These are phyloP conservation scores for Eremobia ochroleuca DNA, from an alignment of 2,888 invertebrate species.

Conservation along the genomic window DNA sequence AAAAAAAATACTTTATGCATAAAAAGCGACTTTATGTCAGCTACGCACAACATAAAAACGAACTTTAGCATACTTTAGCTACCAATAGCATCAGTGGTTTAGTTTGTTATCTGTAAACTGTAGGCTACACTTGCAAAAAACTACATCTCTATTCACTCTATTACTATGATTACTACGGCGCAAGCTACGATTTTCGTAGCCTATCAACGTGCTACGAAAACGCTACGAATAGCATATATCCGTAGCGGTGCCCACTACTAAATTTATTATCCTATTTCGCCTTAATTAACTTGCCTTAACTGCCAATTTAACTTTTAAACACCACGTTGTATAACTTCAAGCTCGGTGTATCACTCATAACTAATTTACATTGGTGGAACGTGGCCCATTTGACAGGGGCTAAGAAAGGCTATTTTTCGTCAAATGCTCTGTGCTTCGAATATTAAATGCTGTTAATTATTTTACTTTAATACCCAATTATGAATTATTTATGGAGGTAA, in stretches of 20 bases:
- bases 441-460: conserved; percentile 53
- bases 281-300: conserved; percentile 47
- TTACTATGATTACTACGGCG: background rate
- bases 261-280: conserved; percentile 26
- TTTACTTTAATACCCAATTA: conserved; percentile 59
- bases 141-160: no score
- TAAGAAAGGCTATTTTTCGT: conserved; percentile 66
- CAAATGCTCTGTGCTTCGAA: conserved; percentile 60
- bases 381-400: conserved; percentile 63
- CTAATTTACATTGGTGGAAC: conserved; percentile 59
- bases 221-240: conserved; percentile 12
- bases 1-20: no score
- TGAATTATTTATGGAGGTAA: conserved; percentile 39
- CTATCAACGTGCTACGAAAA: background rate
- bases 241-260: conserved; percentile 27
- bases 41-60: no score
- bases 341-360: conserved; percentile 42
- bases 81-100: background rate
- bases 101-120: background rate
- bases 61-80: no score
- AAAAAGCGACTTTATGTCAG: no score
- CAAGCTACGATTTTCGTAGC: conserved; percentile 9
- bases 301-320: conserved; percentile 47
- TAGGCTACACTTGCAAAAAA: background rate
- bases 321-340: conserved; percentile 34